These are phyloP conservation scores for Zoanthus solanderi DNA, from an alignment of 92 coral and sea anemone species.

Conservation along the genomic window DNA sequence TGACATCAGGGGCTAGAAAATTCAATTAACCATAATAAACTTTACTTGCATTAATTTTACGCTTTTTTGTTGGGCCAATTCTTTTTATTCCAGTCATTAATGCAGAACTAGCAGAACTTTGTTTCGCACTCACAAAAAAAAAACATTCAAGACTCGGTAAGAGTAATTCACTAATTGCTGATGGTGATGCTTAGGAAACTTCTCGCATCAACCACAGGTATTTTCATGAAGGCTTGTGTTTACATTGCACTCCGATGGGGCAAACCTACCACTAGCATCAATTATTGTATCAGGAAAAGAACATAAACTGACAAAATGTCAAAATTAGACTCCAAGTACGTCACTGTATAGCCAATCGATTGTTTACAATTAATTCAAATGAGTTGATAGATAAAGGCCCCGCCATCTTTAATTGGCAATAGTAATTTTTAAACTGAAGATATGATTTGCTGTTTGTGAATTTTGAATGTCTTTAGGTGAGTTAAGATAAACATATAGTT, in stretches of 20 bases:
- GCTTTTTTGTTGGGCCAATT: no score
- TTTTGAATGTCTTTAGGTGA: neutral
- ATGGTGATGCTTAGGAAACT: no score
- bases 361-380: neutral
- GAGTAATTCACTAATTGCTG: no score
- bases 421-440: neutral
- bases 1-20: no score
- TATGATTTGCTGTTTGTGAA: neutral
- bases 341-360: neutral
- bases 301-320: neutral
- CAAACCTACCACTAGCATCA: neutral
- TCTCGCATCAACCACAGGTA: neutral
- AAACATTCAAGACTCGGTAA: no score
- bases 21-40: no score
- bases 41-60: no score
- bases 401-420: neutral
- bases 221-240: neutral
- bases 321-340: neutral
- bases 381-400: neutral
- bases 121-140: no score
- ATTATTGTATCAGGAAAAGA: constrained; percentile 1
- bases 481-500: neutral
- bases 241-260: constrained; percentile 11
- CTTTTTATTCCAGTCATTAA: no score
- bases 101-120: no score